phyloP scores from a whole-genome alignment of 2,888 invertebrate species.

The Drosophila helvetica region DNA sequence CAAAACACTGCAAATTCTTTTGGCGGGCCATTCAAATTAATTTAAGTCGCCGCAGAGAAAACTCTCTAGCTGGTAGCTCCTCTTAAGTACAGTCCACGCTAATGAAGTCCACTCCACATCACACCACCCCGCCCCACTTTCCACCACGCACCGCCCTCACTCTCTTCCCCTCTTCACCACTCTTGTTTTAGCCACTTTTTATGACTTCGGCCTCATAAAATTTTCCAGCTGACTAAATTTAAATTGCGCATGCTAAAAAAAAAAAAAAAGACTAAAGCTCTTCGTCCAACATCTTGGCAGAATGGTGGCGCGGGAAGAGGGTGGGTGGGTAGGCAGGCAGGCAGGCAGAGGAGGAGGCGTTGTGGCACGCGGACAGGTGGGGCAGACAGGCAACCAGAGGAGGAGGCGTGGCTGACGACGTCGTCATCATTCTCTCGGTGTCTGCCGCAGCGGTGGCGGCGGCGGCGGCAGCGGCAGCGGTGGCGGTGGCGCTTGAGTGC shows the following conservation, averaged over 20 bases:
- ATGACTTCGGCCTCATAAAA: constrained; percentile 36
- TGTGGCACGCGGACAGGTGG: constrained; percentile 20
- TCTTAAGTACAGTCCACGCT: constrained; percentile 15
- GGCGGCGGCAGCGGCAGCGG: not conserved
- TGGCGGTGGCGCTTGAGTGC: constrained; percentile 43
- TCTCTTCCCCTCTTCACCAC: not conserved
- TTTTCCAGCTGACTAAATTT: constrained; percentile 69
- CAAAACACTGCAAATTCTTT: not conserved
- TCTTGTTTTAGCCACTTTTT: constrained; percentile 14
- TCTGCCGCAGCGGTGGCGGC: not conserved
- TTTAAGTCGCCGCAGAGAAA: not conserved
- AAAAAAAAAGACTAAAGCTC: constrained; percentile 31
- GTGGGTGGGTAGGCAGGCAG: constrained; percentile 12
- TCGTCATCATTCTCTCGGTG: constrained; percentile 7
- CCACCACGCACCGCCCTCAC: not conserved
- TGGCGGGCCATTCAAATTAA: not conserved
- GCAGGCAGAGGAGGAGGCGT: not conserved
- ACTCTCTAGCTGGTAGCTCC: not conserved
- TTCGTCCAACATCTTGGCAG: constrained; percentile 27
- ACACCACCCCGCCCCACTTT: constrained; percentile 7
- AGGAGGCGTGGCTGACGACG: constrained; percentile 37
- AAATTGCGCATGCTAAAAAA: constrained; percentile 62
- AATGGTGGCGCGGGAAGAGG: not conserved
- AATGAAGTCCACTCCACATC: constrained; percentile 13
- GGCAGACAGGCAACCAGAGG: not conserved